phyloP scores from a whole-genome alignment of 2,113 vertebrate species.

The Tympanuchus pallidicinctus region DNA sequence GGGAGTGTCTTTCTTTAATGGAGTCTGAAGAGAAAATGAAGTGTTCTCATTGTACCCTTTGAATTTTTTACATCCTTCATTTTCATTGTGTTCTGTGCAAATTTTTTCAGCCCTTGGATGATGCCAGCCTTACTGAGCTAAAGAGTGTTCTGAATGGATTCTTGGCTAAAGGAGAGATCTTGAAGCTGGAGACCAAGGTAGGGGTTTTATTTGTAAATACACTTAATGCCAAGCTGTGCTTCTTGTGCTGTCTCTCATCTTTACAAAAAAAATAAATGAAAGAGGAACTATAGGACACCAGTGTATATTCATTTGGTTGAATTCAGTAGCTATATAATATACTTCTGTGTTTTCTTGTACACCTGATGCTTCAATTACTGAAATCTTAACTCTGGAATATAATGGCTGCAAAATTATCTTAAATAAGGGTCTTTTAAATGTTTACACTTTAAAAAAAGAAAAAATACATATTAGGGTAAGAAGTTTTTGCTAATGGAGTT shows the following conservation, averaged over 20 bases:
- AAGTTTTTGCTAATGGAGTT: neutral
- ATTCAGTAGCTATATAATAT: neutral
- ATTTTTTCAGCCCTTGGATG: slow-evolving; percentile 85
- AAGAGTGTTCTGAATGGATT: slow-evolving; percentile 89
- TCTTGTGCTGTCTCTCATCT: neutral
- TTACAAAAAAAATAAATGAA: neutral
- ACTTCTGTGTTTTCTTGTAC: neutral
- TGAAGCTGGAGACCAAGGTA: slow-evolving; percentile 94
- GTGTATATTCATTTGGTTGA: neutral
- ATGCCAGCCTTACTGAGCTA: slow-evolving; percentile 85
- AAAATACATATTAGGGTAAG: neutral
- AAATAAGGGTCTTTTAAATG: neutral
- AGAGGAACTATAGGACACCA: neutral
- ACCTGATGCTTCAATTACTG: neutral
- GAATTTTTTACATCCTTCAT: neutral
- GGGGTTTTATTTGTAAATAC: neutral
- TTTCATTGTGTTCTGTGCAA: neutral
- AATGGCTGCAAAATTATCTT: neutral
- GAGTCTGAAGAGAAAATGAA: neutral
- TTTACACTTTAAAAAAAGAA: neutral
- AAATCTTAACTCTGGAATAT: neutral
- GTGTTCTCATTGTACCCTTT: fast-evolving
- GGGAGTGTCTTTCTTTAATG: neutral
- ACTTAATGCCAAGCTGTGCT: neutral
- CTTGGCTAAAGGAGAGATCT: slow-evolving; percentile 86